Percentiles rank a stretch among this genome's conserved stretches.
Evolutionary conservation across 2,797 vertebrate genomes (phyloP).

Genomic region (Ceryle rudis): DNA sequence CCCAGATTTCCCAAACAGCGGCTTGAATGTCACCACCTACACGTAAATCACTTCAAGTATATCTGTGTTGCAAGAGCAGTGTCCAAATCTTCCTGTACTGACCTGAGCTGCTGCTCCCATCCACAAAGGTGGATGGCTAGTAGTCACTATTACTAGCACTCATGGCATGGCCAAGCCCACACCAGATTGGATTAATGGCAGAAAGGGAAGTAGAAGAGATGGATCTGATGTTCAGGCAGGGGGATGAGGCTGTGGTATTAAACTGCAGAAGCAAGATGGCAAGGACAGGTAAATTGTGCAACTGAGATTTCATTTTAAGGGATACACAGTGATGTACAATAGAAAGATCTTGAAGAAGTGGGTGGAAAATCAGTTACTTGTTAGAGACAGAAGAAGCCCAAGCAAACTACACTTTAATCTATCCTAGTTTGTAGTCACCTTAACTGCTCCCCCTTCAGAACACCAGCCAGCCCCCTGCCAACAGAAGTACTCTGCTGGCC

Average conservation of each 20-base stretch:
- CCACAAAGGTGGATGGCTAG: not conserved
- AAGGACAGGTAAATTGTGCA: not conserved
- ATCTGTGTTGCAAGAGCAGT: not conserved
- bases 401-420: not conserved
- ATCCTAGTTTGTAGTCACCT: not conserved
- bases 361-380: not conserved
- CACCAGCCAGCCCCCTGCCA: not conserved
- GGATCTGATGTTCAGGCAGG: not conserved
- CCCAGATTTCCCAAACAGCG: not conserved
- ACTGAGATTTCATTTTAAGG: not conserved
- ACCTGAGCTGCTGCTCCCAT: not conserved
- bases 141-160: not conserved
- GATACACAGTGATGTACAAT: not conserved
- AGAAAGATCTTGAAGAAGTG: not conserved
- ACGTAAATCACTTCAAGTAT: fast-evolving
- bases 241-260: fast-evolving
- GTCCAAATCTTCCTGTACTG: not conserved
- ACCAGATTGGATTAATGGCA: not conserved
- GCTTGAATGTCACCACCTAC: not conserved
- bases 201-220: not conserved
- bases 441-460: not conserved
- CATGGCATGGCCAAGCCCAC: not conserved
- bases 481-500: too few species aligned
- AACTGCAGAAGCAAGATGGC: not conserved
- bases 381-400: not conserved